phyloP scores from a whole-genome alignment of 1,140 invertebrate genomes.

The Polypedilum pembai region DNA sequence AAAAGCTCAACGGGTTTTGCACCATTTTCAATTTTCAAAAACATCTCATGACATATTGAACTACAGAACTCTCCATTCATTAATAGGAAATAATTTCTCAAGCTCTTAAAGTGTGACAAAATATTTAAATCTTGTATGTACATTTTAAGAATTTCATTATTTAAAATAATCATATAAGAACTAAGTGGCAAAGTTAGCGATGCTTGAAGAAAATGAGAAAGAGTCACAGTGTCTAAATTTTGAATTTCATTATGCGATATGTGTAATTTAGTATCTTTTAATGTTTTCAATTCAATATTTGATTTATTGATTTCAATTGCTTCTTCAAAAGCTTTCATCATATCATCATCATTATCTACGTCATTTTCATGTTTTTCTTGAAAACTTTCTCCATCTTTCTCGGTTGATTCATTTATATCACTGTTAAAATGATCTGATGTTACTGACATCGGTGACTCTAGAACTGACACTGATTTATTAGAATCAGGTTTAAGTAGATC shows the following conservation, averaged over 20 bases:
- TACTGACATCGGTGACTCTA: conserved; percentile 39
- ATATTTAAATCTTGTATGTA: conserved; percentile 58
- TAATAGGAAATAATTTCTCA: conserved; percentile 66
- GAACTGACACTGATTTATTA: neutral
- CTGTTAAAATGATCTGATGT: conserved; percentile 36
- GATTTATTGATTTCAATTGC: conserved; percentile 32
- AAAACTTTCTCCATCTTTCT: neutral
- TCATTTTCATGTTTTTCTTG: neutral
- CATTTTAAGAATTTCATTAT: conserved; percentile 61
- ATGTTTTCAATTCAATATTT: neutral
- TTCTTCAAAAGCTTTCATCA: conserved; percentile 32
- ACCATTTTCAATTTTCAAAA: conserved; percentile 53
- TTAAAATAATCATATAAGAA: conserved; percentile 59
- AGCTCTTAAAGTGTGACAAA: conserved; percentile 58
- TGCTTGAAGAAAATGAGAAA: conserved; percentile 56
- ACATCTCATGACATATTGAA: conserved; percentile 57
- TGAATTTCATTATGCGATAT: conserved; percentile 32
- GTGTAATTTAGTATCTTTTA: too few relatives aligned
- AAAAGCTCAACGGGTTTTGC: conserved; percentile 56
- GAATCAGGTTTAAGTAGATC: neutral
- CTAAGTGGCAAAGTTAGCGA: conserved; percentile 59
- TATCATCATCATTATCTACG: conserved; percentile 15
- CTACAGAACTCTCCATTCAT: conserved; percentile 68
- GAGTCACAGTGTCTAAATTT: conserved; percentile 47
- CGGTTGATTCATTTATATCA: neutral